phyloP scores from a whole-genome alignment of 2,113 vertebrate genomes.

The Periophthalmus modestus region DNA sequence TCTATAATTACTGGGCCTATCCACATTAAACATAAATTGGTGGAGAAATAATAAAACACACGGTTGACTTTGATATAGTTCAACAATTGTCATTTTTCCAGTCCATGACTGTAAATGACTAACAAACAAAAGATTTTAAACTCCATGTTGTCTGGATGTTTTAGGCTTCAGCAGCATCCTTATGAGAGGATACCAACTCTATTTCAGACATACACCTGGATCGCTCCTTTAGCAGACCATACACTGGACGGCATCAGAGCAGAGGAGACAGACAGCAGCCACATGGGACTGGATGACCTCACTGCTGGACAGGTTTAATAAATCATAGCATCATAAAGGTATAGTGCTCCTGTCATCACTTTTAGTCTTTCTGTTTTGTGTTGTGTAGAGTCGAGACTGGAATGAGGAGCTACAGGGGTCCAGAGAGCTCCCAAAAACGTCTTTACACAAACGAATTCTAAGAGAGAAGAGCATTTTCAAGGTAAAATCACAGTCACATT shows the following conservation, averaged over 20 bases:
- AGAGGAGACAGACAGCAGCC: slow-evolving; percentile 86
- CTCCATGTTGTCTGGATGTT: background rate
- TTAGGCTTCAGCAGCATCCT: slow-evolving; percentile 89
- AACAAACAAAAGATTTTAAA: background rate
- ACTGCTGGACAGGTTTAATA: slow-evolving; percentile 88
- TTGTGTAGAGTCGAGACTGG: slow-evolving; percentile 88
- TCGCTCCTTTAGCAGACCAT: slow-evolving; percentile 86
- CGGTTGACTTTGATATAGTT: background rate
- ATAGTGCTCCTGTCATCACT: background rate
- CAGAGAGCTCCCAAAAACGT: slow-evolving; percentile 85
- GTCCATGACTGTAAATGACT: background rate
- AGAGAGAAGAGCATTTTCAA: slow-evolving; percentile 92
- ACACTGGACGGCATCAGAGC: slow-evolving; percentile 89
- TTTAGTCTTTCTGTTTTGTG: slow-evolving; percentile 23
- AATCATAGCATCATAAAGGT: background rate
- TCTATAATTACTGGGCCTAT: too few species aligned
- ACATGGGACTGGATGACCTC: slow-evolving; percentile 89
- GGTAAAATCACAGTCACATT: slow-evolving; percentile 65
- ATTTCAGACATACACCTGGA: slow-evolving; percentile 94
- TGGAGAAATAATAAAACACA: too few species aligned
- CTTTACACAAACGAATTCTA: slow-evolving; percentile 86
- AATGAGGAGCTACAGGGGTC: slow-evolving; percentile 93
- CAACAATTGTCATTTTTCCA: background rate
- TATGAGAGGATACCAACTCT: slow-evolving; percentile 92
- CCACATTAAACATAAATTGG: too few species aligned